Base-by-base conservation (phyloP, 2,888 invertebrate genomes). In the Dendrolimus houi region DNA sequence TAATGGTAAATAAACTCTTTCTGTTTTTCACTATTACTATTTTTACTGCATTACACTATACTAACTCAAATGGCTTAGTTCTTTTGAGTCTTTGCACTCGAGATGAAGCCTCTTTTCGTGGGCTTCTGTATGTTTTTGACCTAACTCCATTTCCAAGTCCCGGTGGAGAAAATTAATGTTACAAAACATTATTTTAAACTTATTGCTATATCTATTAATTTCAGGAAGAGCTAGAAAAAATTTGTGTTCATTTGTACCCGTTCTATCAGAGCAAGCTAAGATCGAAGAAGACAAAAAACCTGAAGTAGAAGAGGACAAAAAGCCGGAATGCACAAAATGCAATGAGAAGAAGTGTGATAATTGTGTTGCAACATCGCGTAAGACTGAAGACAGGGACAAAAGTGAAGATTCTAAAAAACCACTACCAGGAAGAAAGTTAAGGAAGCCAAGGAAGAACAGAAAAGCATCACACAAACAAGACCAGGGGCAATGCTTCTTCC, bases 401-500 rank as follows among this genome's bases (percentile, higher is more conserved):
- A 68, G 65, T n/a, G 83, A 83, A 9, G 87, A 87, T 59, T 59
- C 72, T 8, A 87, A 85, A 66, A 87, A 85, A 52, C 58, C 56
- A 12, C 57, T 78, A 14, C 61, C 75, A 0, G 79, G 72, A 0
- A 78, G 81, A 62, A 86, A 81, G 61, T 64, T 87, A 6, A 72
- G 75, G 57, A 81, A 75, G 63, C 86, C 89, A 7, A 72, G 77
- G 61, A 87, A 89, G 69, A 91, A 91, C 60, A 75, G 91, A 55
- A 89, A 90, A 65, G 80, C 88, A 0, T 66, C 81, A 52, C 68
- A 79, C 56, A 83, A 85, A 63, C 82, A 82, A 57, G 84, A 91
- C 10, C 77, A 77, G n/a, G 82, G 79, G 1, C 83, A 85, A 60
- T 89, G 80, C 61, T 88, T 86, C 81, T 98, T 96, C 85, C 98